phyloP scores from a whole-genome alignment of 2,113 vertebrate species.

The Mormoops blainvillei region DNA sequence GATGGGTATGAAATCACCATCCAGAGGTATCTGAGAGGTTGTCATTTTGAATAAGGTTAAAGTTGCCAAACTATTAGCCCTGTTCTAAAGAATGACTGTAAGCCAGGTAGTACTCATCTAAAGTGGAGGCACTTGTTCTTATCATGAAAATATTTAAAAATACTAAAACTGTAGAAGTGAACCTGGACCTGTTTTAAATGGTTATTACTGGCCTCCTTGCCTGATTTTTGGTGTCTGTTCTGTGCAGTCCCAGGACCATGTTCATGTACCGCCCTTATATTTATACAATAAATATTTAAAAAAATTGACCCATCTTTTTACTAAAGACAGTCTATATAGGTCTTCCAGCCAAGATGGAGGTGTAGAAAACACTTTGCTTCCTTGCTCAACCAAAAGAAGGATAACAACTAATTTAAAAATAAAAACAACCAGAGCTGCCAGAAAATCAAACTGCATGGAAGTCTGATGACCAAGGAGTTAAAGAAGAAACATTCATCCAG shows the following conservation, averaged over 20 bases:
- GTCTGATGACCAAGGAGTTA: too few relatives aligned
- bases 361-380: too few relatives aligned
- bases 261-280: not conserved
- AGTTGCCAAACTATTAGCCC: not conserved
- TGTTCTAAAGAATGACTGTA: not conserved
- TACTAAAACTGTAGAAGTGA: not conserved
- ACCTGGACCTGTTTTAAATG: not conserved
- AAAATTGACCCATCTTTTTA: not conserved
- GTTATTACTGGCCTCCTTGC: not conserved
- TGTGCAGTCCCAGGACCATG: not conserved
- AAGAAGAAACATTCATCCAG: too few relatives aligned
- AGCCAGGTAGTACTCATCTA: not conserved
- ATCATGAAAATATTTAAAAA: not conserved
- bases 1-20: not conserved
- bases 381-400: too few relatives aligned
- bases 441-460: too few relatives aligned
- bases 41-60: not conserved
- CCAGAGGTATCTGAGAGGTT: not conserved
- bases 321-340: not conserved
- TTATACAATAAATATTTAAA: not conserved
- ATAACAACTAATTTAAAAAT: too few relatives aligned
- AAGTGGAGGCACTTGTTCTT: not conserved
- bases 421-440: too few relatives aligned
- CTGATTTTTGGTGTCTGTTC: not conserved
- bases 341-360: too few relatives aligned